These are phyloP conservation scores for Sisyra terminalis DNA, from an alignment of 2,888 invertebrate species.

Conservation along the genomic window DNA sequence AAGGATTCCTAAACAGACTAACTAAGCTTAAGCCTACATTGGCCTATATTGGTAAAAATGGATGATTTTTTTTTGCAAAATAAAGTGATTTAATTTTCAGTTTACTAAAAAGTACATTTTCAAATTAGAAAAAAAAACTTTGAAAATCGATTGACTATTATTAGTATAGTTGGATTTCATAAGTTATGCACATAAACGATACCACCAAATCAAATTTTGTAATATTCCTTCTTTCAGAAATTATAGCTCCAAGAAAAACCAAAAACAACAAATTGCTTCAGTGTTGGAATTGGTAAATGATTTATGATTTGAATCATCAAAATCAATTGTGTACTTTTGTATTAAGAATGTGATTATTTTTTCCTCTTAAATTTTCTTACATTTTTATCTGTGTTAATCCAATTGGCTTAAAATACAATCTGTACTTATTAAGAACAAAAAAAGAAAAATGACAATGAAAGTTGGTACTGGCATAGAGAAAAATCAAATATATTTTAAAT, in stretches of 20 bases:
- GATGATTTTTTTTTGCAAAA: no score
- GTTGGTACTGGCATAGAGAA: no score
- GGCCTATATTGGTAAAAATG: no score
- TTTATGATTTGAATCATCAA: neutral
- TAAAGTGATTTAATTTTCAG: no score
- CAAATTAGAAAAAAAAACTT: neutral
- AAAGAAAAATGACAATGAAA: no score
- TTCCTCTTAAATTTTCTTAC: no score
- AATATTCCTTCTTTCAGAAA: slow-evolving; percentile 10
- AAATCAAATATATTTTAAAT: no score
- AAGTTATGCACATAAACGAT: neutral
- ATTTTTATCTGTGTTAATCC: no score
- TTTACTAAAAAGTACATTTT: neutral
- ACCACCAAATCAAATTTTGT: neutral
- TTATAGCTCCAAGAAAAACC: slow-evolving; percentile 9
- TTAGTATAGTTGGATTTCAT: neutral
- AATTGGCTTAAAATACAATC: no score
- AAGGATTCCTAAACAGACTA: no score
- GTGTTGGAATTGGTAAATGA: slow-evolving; percentile 14
- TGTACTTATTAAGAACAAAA: no score
- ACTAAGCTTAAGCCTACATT: no score
- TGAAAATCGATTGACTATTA: neutral
- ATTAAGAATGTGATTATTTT: slow-evolving; percentile 12
- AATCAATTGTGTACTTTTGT: slow-evolving; percentile 10
- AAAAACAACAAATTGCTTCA: slow-evolving; percentile 12